phyloP scores from a whole-genome alignment of 1,140 invertebrate genomes.

The Lycorma delicatula region DNA sequence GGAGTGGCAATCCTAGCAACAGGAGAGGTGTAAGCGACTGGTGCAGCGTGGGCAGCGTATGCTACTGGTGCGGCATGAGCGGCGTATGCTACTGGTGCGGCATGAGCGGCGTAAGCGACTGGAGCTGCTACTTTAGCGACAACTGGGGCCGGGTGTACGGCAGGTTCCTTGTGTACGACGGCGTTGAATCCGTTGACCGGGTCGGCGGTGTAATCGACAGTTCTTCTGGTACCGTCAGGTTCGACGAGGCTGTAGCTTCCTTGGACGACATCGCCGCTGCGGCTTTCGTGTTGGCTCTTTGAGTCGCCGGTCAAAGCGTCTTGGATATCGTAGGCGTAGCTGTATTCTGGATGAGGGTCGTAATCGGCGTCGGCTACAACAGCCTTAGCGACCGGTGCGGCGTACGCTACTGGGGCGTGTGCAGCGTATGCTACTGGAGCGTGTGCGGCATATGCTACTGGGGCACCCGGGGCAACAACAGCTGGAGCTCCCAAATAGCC shows the following conservation, averaged over 20 bases:
- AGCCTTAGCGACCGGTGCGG: conserved; percentile 18
- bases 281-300: conserved; percentile 55
- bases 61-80: conserved; percentile 28
- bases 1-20: neutral
- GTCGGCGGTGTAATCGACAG: conserved; percentile 29
- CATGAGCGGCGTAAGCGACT: conserved; percentile 36
- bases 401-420: conserved; percentile 22
- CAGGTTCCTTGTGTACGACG: conserved; percentile 26
- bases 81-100: conserved; percentile 33
- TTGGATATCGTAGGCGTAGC: conserved; percentile 56
- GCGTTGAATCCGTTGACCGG: conserved; percentile 25
- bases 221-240: conserved; percentile 33
- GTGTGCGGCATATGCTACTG: conserved; percentile 29
- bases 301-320: conserved; percentile 57
- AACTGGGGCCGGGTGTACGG: conserved; percentile 35
- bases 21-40: conserved; percentile 14
- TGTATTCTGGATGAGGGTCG: conserved; percentile 38
- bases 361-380: conserved; percentile 18
- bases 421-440: conserved; percentile 10
- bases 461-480: conserved; percentile 11
- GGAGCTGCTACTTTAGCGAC: conserved; percentile 28
- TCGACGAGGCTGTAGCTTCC: conserved; percentile 52
- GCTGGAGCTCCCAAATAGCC: conserved; percentile 11
- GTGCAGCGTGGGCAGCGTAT: conserved; percentile 22
- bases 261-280: conserved; percentile 54